phyloP scores from a whole-genome alignment of 1,140 invertebrate species.

The Dermatophagoides farinae region DNA sequence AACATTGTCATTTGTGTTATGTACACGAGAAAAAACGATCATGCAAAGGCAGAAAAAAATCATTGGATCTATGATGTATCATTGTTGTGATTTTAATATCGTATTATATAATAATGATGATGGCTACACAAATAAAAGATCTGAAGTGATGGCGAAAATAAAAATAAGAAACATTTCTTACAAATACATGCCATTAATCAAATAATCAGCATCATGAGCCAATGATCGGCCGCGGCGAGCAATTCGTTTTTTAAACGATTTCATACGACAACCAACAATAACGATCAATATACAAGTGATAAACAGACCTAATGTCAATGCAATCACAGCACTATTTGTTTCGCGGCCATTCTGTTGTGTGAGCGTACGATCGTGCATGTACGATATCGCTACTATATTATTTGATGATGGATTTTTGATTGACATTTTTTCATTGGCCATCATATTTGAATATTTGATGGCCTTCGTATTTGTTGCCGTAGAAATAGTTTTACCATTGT shows the following conservation, averaged over 20 bases:
- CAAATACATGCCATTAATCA: conserved; percentile 66
- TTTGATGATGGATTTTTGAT: not conserved
- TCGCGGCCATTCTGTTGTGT: conserved; percentile 18
- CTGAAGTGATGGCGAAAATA: not conserved
- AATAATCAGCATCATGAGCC: conserved; percentile 81
- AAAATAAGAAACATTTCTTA: not conserved
- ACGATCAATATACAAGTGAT: conserved; percentile 48
- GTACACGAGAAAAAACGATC: too few species aligned
- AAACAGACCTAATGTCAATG: conserved; percentile 48
- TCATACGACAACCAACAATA: conserved; percentile 56
- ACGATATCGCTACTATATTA: conserved; percentile 12
- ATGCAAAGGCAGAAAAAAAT: too few species aligned
- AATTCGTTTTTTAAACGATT: conserved; percentile 42
- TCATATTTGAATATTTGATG: not conserved
- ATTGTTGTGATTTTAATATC: too few species aligned
- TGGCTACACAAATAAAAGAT: not conserved
- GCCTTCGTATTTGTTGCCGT: not conserved
- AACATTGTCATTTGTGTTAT: too few species aligned
- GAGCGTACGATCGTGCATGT: conserved; percentile 11
- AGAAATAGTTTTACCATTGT: too few species aligned
- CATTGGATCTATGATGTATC: not conserved
- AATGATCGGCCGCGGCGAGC: conserved; percentile 46
- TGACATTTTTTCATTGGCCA: not conserved
- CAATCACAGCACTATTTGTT: conserved; percentile 50
- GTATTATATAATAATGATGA: too few species aligned